These are phyloP conservation scores for Vombatus ursinus DNA, from an alignment of 2,113 vertebrate genomes.

Conservation along the genomic window DNA sequence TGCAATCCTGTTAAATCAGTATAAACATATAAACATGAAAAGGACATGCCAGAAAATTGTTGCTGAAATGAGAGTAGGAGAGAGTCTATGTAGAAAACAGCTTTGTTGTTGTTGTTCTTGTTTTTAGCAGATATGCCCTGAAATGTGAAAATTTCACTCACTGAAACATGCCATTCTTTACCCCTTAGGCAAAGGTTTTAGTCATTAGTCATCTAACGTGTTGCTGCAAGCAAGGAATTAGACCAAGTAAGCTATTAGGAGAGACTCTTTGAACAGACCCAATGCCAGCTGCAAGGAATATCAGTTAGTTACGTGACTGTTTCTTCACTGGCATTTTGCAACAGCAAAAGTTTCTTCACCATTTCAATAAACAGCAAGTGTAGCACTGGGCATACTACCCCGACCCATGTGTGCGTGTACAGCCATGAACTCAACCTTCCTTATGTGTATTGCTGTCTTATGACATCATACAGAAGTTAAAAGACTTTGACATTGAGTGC, in stretches of 20 bases:
- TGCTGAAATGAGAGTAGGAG: slow-evolving; percentile 33
- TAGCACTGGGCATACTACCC: background rate
- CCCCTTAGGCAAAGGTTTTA: slow-evolving; percentile 46
- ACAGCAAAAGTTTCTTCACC: background rate
- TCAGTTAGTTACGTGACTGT: background rate
- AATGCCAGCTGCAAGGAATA: background rate
- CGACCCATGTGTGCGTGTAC: background rate
- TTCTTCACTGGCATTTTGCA: background rate
- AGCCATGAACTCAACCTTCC: background rate
- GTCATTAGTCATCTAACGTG: slow-evolving; percentile 3
- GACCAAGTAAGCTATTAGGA: slow-evolving; percentile 31
- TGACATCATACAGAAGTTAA: background rate
- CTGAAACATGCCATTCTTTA: slow-evolving; percentile 62
- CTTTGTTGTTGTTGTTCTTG: background rate
- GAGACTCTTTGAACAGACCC: background rate
- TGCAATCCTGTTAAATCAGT: background rate
- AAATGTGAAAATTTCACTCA: slow-evolving; percentile 65
- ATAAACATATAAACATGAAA: background rate
- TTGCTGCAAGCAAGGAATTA: slow-evolving; percentile 66
- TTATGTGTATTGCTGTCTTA: background rate
- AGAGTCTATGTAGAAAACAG: slow-evolving; percentile 35
- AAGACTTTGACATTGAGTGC: background rate
- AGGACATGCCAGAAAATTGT: slow-evolving; percentile 21
- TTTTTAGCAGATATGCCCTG: slow-evolving; percentile 60
- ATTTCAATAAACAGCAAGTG: background rate